Conservation (phyloP, 2,888 invertebrate species). For the Brenthis hecate region DNA sequence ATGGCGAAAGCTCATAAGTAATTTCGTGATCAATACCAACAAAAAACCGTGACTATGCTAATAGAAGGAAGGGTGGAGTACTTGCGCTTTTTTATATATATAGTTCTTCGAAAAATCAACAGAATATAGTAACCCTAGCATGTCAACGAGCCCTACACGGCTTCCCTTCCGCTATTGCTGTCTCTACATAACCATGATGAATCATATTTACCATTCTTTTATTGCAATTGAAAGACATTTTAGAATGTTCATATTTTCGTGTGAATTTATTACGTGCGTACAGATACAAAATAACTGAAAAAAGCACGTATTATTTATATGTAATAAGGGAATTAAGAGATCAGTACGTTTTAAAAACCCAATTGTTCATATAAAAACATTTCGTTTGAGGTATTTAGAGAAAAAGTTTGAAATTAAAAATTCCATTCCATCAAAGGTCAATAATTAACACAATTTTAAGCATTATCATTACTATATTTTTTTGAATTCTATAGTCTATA, state of each 20-base stretch:
- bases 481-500: no score
- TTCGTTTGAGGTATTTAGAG: no score
- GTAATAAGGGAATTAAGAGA: no score
- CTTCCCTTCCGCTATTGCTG: slow-evolving; percentile 6
- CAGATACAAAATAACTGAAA: not conserved
- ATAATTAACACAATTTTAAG: no score
- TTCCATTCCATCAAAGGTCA: no score
- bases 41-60: slow-evolving; percentile 1
- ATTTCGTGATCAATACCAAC: slow-evolving; percentile 12
- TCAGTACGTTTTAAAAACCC: no score
- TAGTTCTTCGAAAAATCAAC: slow-evolving; percentile 12
- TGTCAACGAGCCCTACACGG: slow-evolving; percentile 19
- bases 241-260: not conserved
- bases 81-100: not conserved
- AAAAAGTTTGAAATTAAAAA: no score
- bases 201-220: slow-evolving; percentile 10
- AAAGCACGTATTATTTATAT: no score
- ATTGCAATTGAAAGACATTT: not conserved
- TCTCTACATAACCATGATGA: slow-evolving; percentile 11
- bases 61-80: not conserved
- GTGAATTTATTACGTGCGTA: not conserved
- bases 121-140: slow-evolving; percentile 18
- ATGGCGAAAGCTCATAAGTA: not conserved
- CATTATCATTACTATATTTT: no score
- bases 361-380: no score